These are phyloP conservation scores for Lysandra bellargus DNA, from an alignment of 2,888 invertebrate species.

Conservation along the genomic window DNA sequence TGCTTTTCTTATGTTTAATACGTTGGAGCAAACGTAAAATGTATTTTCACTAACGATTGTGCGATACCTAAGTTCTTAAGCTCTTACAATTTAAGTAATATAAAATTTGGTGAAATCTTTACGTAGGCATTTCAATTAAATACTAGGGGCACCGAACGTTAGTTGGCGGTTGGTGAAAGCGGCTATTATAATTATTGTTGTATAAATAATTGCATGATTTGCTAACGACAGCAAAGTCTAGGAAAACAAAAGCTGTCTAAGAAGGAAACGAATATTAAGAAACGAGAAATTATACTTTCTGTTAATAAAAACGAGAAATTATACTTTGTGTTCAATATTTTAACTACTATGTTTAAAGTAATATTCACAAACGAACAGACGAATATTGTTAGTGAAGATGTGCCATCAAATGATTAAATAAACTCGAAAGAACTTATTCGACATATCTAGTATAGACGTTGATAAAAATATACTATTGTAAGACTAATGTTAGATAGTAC, in stretches of 20 bases:
- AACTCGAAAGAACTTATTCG: slow-evolving; percentile 34
- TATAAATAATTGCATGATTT: not conserved
- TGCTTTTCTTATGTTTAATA: too few relatives aligned
- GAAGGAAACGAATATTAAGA: not conserved
- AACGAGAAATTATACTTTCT: not conserved
- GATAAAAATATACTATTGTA: slow-evolving; percentile 54
- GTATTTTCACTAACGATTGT: too few relatives aligned
- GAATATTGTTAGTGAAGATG: slow-evolving; percentile 10
- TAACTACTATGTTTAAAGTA: slow-evolving; percentile 20
- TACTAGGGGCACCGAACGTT: too few relatives aligned
- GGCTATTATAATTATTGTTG: not conserved
- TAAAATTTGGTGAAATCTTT: too few relatives aligned
- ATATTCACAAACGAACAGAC: slow-evolving; percentile 27
- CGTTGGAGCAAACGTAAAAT: too few relatives aligned
- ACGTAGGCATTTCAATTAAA: too few relatives aligned
- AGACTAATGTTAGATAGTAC: slow-evolving; percentile 46
- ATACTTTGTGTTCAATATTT: not conserved
- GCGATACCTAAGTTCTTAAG: too few relatives aligned
- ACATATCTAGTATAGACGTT: slow-evolving; percentile 49
- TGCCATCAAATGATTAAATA: slow-evolving; percentile 16
- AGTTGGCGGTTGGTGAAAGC: not conserved
- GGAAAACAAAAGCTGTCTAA: not conserved
- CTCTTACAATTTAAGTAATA: too few relatives aligned
- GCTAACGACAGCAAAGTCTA: not conserved
- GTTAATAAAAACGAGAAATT: not conserved